phyloP scores from a whole-genome alignment of 2,113 vertebrate species.

The Uria lomvia region DNA sequence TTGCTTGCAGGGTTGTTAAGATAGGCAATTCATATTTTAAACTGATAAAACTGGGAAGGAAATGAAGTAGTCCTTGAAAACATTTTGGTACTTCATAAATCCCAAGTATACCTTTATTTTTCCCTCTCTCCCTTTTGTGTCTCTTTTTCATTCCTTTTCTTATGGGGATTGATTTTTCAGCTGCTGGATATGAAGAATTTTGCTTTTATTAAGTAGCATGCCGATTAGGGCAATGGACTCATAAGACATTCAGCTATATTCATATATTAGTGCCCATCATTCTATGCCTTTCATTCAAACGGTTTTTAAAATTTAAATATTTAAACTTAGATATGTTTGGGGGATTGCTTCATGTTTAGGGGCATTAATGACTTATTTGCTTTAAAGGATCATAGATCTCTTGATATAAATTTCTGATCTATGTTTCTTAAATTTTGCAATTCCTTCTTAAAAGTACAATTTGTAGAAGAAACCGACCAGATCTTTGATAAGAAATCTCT shows the following conservation, averaged over 20 bases:
- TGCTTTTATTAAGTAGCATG: neutral
- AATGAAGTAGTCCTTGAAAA: neutral
- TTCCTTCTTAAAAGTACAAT: neutral
- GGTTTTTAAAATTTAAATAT: neutral
- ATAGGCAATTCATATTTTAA: constrained; percentile 47
- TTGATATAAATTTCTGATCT: neutral
- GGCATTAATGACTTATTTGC: neutral
- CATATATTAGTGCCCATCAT: neutral
- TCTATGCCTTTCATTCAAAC: neutral
- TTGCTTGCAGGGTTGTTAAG: constrained; percentile 47
- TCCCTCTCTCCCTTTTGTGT: neutral
- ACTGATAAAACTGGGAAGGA: constrained; percentile 30
- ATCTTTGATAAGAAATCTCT: neutral
- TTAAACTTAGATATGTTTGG: neutral
- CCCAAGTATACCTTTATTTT: neutral
- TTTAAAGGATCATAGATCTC: neutral
- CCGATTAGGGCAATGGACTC: neutral
- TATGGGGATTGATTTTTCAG: neutral
- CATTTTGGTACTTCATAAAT: constrained; percentile 19
- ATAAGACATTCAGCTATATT: neutral
- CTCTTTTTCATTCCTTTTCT: neutral
- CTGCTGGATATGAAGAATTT: neutral
- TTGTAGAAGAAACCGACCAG: neutral
- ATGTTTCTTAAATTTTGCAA: neutral
- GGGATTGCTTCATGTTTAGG: neutral